Base-by-base conservation (phyloP, 2,113 vertebrate genomes). In the Rhea americana region DNA sequence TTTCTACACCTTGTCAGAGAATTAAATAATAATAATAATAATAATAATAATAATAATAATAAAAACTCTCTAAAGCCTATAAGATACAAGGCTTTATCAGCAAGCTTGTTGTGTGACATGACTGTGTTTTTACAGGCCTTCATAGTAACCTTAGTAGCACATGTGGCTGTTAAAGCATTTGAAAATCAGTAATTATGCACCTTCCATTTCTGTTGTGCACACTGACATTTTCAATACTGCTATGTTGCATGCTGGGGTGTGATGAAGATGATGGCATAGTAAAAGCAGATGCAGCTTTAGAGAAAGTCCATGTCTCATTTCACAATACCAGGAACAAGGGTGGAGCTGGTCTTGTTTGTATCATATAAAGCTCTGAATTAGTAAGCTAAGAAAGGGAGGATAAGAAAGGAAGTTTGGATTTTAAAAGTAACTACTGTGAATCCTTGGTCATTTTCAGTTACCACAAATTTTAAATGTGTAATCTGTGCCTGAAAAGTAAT, bases 171-270 rank as follows among this genome's bases (percentile, higher is more conserved):
- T 59, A 63, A 2, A 84, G 37, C 10, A 14, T 83, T 79, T 89
- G n/a, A 94, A 93, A 93, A 94, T 87, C 67, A 77, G 73, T 89
- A 92, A 79, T 71, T 93, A 58, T 47, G 3, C 24, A 32, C 15
- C 91, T 94, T 75, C 41, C 7, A 41, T 87, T 85, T 86, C 66
- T 62, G 4, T 47, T 87, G 17, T 59, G 19, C 39, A 50, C 61
- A 81, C 2, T 73, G 67, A 43, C 30, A 32, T 95, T 94, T 93
- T 87, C 71, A 80, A 24, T 74, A 67, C 0, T 6, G 17, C 20
- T 73, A 13, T 58, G 37, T 76, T 73, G 56, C 25, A 41, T 1
- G 2, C 26, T 55, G 51, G 13, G 9, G 11, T 4, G 1, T 58
- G 2, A 1, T 48, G 32, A 87, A 87, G 62, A 45, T 0, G 1